Base-by-base conservation (phyloP, 2,797 vertebrate species). In the Buceros bicornis region DNA sequence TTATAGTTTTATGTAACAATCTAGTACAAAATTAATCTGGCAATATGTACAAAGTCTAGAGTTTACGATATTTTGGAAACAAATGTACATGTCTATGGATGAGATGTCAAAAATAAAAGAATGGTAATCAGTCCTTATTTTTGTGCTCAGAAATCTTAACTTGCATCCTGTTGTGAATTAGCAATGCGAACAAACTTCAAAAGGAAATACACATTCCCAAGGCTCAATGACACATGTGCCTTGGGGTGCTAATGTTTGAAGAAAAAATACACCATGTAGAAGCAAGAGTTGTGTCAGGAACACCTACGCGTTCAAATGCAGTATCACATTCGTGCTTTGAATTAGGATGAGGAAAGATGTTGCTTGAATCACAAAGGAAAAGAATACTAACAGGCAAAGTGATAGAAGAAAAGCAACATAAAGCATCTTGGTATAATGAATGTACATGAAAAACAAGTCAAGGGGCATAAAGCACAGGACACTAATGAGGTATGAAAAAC, bases 161-260 rank as follows among this genome's bases (percentile, higher is more conserved):
- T 94, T 82, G 54, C 50, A 89, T 70, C 81, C 80, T 86, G 74
- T 43, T 81, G 88, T 87, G 93, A 93, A 93, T 95, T 95, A 93
- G 81, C 74, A 87, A 89, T 58, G 48, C 42, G 80, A 90, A 58
- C 74, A 84, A 51, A 89, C 84, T 93, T 96, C 93, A 97, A 87
- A 96, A 82, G 65, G 70, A 93, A 81, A 61, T 25, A 60, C 7
- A 53, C 22, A 62, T 93, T 72, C 73, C 54, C 40, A 35, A 67
- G 65, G 45, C 86, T 94, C 88, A 92, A 6, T 53, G 66, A 69
- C 61, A 64, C 22, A 11, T 60, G 40, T 92, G 71, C 69, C 74
- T 90, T 42, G 42, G 50, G 31, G 74, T 57, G 50, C 61, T 76
- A 50, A 47, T 21, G 33, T 71, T 86, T 94, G 65, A 96, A 97